These are phyloP conservation scores for Gallirallus australis DNA, from an alignment of 2,797 vertebrate species.

Conservation along the genomic window DNA sequence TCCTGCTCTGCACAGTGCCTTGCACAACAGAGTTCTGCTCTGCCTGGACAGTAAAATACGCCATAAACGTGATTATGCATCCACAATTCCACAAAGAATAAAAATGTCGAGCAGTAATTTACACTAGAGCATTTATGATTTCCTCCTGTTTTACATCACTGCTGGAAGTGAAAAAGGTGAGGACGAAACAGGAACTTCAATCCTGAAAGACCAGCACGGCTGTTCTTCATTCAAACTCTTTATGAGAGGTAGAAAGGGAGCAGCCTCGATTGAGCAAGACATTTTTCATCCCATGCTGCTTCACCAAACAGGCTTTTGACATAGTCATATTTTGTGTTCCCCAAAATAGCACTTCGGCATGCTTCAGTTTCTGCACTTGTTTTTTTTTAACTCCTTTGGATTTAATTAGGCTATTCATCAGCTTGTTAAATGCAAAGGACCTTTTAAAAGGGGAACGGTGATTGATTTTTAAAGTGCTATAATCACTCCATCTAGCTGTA, in stretches of 20 bases:
- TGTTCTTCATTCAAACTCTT: constrained; percentile 32
- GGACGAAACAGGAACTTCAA: background rate
- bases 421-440: constrained; percentile 58
- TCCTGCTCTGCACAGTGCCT: background rate
- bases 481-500: constrained; percentile 45
- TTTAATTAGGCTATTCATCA: constrained; percentile 72
- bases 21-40: background rate
- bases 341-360: constrained; percentile 47
- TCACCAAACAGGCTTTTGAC: constrained; percentile 62
- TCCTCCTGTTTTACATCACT: background rate
- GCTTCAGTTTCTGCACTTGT: constrained; percentile 56
- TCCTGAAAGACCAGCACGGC: background rate
- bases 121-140: background rate
- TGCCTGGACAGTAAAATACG: background rate
- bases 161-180: background rate
- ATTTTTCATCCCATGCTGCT: constrained; percentile 54
- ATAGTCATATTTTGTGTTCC: constrained; percentile 67
- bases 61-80: background rate
- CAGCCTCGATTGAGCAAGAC: constrained; percentile 4
- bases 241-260: constrained; percentile 8
- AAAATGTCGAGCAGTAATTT: background rate
- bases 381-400: constrained; percentile 62
- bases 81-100: background rate
- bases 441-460: constrained; percentile 56
- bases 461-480: constrained; percentile 67